Evolutionary conservation across 1,140 invertebrate species (phyloP).

Genomic region (Aphaenogaster floridana): DNA sequence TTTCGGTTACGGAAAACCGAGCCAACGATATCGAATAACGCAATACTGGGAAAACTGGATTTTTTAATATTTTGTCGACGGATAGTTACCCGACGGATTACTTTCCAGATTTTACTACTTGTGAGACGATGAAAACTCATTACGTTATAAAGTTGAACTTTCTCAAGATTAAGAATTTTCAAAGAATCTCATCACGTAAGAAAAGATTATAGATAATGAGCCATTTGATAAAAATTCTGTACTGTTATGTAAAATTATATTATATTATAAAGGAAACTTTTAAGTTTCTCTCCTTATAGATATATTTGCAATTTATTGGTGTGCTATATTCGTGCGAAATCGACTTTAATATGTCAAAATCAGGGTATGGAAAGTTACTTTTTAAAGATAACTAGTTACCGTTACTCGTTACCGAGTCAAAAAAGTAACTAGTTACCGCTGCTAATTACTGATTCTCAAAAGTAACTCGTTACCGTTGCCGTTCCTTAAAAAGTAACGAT

Average conservation of each 20-base stretch:
- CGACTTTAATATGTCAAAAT: too few relatives aligned
- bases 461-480: too few relatives aligned
- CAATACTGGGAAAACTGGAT: conserved; percentile 34
- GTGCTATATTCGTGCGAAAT: neutral
- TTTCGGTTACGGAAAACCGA: conserved; percentile 59
- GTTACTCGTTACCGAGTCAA: too few relatives aligned
- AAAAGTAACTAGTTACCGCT: too few relatives aligned
- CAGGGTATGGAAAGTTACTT: too few relatives aligned
- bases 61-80: conserved; percentile 27
- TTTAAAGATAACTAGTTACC: too few relatives aligned
- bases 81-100: conserved; percentile 16
- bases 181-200: neutral
- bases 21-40: conserved; percentile 51
- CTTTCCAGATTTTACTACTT: conserved; percentile 8
- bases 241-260: neutral
- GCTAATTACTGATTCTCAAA: too few relatives aligned
- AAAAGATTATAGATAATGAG: neutral
- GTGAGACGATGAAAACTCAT: neutral
- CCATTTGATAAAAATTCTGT: neutral
- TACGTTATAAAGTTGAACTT: neutral
- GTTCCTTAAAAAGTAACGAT: too few relatives aligned
- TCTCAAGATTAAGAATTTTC: neutral
- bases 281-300: neutral
- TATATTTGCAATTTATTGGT: neutral
- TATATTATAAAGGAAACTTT: neutral